phyloP scores from a whole-genome alignment of 2,888 invertebrate genomes.

The Aleiodes leptofemur region DNA sequence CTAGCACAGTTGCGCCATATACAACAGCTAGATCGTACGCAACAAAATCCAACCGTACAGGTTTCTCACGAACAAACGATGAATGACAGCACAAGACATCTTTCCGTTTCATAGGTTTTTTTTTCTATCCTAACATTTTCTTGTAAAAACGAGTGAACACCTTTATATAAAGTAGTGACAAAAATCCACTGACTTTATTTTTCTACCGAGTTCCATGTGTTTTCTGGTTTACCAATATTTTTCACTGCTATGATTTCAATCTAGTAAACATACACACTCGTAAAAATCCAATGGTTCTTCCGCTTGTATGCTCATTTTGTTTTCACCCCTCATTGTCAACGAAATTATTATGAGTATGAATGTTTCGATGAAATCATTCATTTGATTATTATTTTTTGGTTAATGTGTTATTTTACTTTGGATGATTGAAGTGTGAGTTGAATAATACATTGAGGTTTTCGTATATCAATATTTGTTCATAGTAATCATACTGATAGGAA shows the following conservation, averaged over 20 bases:
- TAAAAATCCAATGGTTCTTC: constrained; percentile 56
- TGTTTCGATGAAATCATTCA: too few species aligned
- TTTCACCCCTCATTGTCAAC: constrained; percentile 45
- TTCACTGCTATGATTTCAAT: constrained; percentile 32
- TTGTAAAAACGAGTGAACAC: constrained; percentile 5
- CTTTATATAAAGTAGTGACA: background rate
- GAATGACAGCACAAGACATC: constrained; percentile 17
- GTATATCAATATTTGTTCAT: too few species aligned
- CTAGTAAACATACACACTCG: constrained; percentile 61
- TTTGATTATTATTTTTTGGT: constrained; percentile 1
- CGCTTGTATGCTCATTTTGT: constrained; percentile 51
- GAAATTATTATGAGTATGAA: background rate
- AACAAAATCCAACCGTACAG: constrained; percentile 7
- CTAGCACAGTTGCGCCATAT: background rate
- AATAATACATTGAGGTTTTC: too few species aligned
- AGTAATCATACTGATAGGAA: too few species aligned
- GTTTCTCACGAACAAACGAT: constrained; percentile 26
- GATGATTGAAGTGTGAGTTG: background rate
- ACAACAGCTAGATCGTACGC: background rate
- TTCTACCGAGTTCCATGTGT: background rate
- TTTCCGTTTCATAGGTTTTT: background rate
- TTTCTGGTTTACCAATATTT: constrained; percentile 4
- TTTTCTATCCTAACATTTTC: constrained; percentile 4
- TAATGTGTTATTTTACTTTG: constrained; percentile 5
- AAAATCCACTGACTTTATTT: background rate